Conservation (phyloP, 1,140 invertebrate genomes). For the Saccostrea cuccullata region DNA sequence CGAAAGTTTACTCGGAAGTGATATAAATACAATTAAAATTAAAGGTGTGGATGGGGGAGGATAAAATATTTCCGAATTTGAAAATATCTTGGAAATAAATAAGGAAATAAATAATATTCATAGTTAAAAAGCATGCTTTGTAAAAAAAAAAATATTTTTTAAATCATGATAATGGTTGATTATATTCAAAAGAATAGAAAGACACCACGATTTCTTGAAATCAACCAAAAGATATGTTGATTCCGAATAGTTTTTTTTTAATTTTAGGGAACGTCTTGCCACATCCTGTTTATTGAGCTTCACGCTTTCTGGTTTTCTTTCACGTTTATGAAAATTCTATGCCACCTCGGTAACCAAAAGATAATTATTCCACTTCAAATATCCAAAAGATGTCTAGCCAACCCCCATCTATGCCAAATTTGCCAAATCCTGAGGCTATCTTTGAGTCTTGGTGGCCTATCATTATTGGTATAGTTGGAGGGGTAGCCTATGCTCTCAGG, state of each 20-base stretch:
- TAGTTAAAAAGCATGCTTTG: too few relatives aligned
- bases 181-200: too few relatives aligned
- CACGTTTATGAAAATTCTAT: background rate
- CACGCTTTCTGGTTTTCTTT: background rate
- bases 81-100: background rate
- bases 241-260: background rate
- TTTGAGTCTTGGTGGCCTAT: slow-evolving; percentile 71
- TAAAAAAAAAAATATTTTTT: too few relatives aligned
- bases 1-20: background rate
- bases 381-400: background rate
- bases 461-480: slow-evolving; percentile 59
- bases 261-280: background rate
- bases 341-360: background rate
- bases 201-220: too few relatives aligned
- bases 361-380: background rate
- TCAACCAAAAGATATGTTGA: too few relatives aligned
- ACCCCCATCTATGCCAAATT: slow-evolving; percentile 24
- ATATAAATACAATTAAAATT: background rate
- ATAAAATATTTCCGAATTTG: background rate
- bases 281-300: background rate
- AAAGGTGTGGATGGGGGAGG: background rate
- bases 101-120: too few relatives aligned
- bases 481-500: slow-evolving; percentile 66
- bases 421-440: slow-evolving; percentile 63
- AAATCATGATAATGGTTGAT: too few relatives aligned